These are phyloP conservation scores for Idaea aversata DNA, from an alignment of 2,888 invertebrate species.

Conservation along the genomic window DNA sequence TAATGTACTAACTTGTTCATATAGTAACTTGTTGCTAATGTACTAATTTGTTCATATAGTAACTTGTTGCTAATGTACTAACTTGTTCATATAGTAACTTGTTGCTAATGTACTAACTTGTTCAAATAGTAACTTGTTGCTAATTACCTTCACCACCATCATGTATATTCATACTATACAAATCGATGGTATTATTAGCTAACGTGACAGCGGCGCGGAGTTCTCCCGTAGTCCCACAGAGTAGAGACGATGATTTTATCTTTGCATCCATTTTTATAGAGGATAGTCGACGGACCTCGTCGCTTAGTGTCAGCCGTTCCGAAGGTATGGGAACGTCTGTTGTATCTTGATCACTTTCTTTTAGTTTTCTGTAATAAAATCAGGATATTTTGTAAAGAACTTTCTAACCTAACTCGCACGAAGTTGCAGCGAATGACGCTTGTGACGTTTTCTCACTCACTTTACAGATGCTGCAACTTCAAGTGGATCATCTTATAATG, in stretches of 20 bases:
- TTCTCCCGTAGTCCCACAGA: slow-evolving; percentile 86
- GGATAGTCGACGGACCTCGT: slow-evolving; percentile 86
- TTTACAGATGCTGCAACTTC: no score
- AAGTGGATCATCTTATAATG: no score
- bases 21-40: no score
- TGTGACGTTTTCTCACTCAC: no score
- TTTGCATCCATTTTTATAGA: slow-evolving; percentile 84
- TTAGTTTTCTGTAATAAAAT: slow-evolving; percentile 51
- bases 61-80: no score
- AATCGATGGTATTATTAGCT: slow-evolving; percentile 87
- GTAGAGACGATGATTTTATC: slow-evolving; percentile 85
- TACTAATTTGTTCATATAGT: no score
- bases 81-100: no score
- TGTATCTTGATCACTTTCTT: slow-evolving; percentile 54
- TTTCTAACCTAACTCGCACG: no score
- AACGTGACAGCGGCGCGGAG: slow-evolving; percentile 84
- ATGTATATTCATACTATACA: slow-evolving; percentile 80
- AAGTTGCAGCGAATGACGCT: no score
- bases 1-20: no score
- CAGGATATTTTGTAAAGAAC: not conserved
- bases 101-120: no score
- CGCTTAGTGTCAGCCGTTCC: slow-evolving; percentile 78
- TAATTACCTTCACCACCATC: slow-evolving; percentile 80
- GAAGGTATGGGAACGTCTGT: slow-evolving; percentile 40
- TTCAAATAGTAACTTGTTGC: slow-evolving; percentile 7